These are phyloP conservation scores for Leptinotarsa juncta DNA, from an alignment of 2,888 invertebrate species.

Conservation along the genomic window DNA sequence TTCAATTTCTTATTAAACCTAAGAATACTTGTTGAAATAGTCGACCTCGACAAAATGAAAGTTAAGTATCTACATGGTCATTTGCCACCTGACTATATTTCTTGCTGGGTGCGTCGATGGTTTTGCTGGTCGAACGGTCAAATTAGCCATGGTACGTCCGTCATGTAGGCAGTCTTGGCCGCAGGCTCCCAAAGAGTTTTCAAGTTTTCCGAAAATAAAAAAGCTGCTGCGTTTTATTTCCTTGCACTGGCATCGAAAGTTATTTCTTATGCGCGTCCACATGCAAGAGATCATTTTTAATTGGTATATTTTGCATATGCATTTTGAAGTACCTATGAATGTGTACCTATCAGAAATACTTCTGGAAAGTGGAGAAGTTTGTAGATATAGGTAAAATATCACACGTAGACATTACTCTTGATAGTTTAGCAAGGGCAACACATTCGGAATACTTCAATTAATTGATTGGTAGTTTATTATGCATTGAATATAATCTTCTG, in stretches of 20 bases:
- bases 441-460: too few relatives aligned
- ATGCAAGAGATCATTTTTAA: background rate
- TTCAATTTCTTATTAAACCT: too few relatives aligned
- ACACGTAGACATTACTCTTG: too few relatives aligned
- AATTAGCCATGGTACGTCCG: conserved; percentile 50
- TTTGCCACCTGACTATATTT: conserved; percentile 1
- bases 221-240: conserved; percentile 40
- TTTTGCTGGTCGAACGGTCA: conserved; percentile 42
- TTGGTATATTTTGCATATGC: background rate
- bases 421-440: too few relatives aligned
- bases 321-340: background rate
- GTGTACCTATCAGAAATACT: too few relatives aligned
- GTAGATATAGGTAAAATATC: too few relatives aligned
- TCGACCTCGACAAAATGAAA: background rate
- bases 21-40: too few relatives aligned
- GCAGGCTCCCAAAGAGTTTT: conserved; percentile 44
- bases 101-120: conserved; percentile 15
- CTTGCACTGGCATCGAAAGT: conserved; percentile 32
- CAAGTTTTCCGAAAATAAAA: conserved; percentile 44
- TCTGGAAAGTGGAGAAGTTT: too few relatives aligned
- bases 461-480: too few relatives aligned
- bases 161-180: conserved; percentile 48
- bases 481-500: too few relatives aligned
- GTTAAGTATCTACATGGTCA: background rate
- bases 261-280: background rate